These are phyloP conservation scores for Embidobia sp. DNA, from an alignment of 2,888 invertebrate genomes.

Conservation along the genomic window DNA sequence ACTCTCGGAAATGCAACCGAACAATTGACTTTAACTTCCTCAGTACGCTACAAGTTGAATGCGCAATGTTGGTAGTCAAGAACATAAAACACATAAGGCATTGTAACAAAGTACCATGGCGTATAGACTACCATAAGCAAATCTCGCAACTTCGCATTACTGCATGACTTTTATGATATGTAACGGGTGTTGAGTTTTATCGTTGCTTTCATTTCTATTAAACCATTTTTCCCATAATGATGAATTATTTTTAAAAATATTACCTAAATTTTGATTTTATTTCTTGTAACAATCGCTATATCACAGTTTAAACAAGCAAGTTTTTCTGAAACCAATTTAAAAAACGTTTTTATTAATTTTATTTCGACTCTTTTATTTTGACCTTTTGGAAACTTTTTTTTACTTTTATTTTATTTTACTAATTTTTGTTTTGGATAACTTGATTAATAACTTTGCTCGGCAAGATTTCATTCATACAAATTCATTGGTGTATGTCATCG, in stretches of 20 bases:
- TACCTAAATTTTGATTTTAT: background rate
- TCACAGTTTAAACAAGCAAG: too few relatives aligned
- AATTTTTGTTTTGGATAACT: too few relatives aligned
- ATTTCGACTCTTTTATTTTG: too few relatives aligned
- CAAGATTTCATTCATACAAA: conserved; percentile 29
- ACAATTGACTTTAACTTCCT: background rate
- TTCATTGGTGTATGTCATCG: background rate
- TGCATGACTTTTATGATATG: conserved; percentile 62
- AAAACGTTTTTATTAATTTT: too few relatives aligned
- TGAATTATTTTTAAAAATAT: background rate
- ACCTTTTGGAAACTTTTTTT: too few relatives aligned
- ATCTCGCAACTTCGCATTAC: conserved; percentile 73
- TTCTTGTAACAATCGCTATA: too few relatives aligned
- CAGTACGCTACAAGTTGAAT: background rate
- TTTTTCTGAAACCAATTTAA: too few relatives aligned
- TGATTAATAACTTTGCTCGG: background rate
- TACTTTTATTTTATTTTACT: too few relatives aligned
- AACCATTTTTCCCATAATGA: too few relatives aligned
- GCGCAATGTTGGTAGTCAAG: background rate
- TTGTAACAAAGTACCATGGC: conserved; percentile 72
- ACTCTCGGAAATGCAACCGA: background rate
- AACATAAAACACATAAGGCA: conserved; percentile 40
- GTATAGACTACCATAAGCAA: conserved; percentile 77
- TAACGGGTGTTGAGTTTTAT: conserved; percentile 32
- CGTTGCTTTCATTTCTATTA: too few relatives aligned